phyloP scores from a whole-genome alignment of 2,888 invertebrate genomes.

The Metopia argyrocephala region DNA sequence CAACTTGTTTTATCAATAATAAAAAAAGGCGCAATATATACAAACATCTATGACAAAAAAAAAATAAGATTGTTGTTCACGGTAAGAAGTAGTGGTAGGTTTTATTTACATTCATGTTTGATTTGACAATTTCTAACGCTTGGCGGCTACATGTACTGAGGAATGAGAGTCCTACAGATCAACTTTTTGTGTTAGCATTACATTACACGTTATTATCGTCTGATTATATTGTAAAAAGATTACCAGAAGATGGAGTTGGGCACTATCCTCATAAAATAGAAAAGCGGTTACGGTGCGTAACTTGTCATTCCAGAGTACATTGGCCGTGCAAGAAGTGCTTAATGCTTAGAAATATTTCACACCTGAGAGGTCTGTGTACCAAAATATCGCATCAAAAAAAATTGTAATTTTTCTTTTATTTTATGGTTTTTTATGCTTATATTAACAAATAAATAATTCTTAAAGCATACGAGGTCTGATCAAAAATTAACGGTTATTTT shows the following conservation, averaged over 20 bases:
- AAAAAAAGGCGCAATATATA: no score
- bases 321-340: no score
- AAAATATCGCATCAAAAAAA: background rate
- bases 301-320: no score
- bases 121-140: conserved; percentile 9
- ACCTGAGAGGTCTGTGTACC: background rate
- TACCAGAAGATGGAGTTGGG: no score
- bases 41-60: no score
- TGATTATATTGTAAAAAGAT: no score
- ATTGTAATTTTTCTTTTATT: background rate
- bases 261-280: background rate
- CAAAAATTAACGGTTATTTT: no score
- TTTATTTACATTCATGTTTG: background rate
- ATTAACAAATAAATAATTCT: background rate
- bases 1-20: no score
- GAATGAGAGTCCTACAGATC: conserved; percentile 4
- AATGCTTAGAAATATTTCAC: background rate
- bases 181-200: conserved; percentile 73
- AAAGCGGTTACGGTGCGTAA: background rate
- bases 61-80: no score
- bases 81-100: no score
- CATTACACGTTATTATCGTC: background rate
- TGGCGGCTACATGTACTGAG: conserved; percentile 5
- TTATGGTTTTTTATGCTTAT: background rate
- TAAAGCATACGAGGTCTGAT: no score